These are phyloP conservation scores for Microcebus griseorufus DNA, from an alignment of 2,113 vertebrate genomes.

Conservation along the genomic window DNA sequence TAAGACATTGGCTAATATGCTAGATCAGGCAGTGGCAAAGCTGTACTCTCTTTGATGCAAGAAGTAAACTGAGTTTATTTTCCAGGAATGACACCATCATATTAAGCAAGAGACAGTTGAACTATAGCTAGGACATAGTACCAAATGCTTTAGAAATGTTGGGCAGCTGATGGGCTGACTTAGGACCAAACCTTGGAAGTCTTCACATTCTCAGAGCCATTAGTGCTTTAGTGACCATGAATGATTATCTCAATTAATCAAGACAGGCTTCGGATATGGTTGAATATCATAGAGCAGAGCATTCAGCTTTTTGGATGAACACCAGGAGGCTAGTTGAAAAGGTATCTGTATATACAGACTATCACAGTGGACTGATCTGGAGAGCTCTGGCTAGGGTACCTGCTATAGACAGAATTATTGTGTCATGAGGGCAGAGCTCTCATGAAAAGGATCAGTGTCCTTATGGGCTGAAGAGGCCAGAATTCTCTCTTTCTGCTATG, in stretches of 20 bases:
- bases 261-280: background rate
- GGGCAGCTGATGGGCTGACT: too few species aligned
- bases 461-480: background rate
- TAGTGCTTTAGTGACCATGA: background rate
- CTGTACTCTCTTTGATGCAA: background rate
- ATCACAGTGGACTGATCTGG: background rate
- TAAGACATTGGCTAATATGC: background rate
- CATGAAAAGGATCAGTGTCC: background rate
- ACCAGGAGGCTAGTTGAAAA: background rate
- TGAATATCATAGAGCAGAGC: background rate
- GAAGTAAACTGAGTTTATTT: conserved; percentile 4
- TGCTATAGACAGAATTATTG: background rate
- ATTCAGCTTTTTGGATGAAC: background rate
- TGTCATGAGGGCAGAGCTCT: background rate
- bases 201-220: background rate
- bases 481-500: background rate
- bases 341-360: background rate
- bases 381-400: background rate
- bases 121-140: background rate
- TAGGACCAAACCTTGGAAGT: background rate
- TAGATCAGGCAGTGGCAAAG: background rate
- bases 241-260: background rate
- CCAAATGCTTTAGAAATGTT: background rate
- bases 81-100: background rate
- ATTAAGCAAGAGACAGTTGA: background rate